Evolutionary conservation across 2,797 vertebrate genomes (phyloP), one percentile per base, ranked within the genome.

Genomic region (Chelon labrosus): DNA sequence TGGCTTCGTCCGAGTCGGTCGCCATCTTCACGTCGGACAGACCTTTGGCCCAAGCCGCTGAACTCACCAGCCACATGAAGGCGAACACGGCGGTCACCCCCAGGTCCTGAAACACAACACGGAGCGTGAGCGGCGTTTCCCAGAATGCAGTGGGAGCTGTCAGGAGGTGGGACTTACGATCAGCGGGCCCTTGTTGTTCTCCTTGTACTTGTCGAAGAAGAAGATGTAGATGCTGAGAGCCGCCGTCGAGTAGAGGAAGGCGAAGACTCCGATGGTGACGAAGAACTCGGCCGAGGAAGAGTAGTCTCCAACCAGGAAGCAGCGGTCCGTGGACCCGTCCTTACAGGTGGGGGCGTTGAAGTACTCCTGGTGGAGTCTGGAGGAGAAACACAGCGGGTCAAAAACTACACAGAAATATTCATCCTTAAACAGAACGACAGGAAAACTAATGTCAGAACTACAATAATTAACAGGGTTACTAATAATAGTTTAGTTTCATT

Each of bases 61-160:
- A 96, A 57, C 96, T 96, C 75, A 98, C 96, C 84, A 98, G 80
- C 97, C 97, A 98, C 93, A 97, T 93, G 87, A 98, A 97, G 82
- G 96, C 88, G 0, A 97, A 97, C 57, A 95, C 90, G 0, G 84
- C 95, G 0, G 96, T 97, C 77, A 95, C 94, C 2, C 94, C 91
- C 46, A 97, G 96, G 83, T 98, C 96, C 96, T 97, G 25, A 35
- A 79, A 79, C 39, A 22, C n/a, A n/a, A 70, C 61, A 51, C 27
- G 64, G 5, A 60, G 27, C 2, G n/a, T 6, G 25, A 68, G 20
- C 19, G 10, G 10, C 49, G 8, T 22, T n/a, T 12, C 17, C 16
- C 16, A 17, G 44, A 9, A 17, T 17, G 6, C 44, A 46, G 44
- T 5, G 10, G 27, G 0, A 7, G 25, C 5, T 0, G 44, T 11